Percentiles rank a stretch among this genome's conserved stretches.
phyloP scores from a whole-genome alignment of 2,797 vertebrate genomes.

The Alauda arvensis region DNA sequence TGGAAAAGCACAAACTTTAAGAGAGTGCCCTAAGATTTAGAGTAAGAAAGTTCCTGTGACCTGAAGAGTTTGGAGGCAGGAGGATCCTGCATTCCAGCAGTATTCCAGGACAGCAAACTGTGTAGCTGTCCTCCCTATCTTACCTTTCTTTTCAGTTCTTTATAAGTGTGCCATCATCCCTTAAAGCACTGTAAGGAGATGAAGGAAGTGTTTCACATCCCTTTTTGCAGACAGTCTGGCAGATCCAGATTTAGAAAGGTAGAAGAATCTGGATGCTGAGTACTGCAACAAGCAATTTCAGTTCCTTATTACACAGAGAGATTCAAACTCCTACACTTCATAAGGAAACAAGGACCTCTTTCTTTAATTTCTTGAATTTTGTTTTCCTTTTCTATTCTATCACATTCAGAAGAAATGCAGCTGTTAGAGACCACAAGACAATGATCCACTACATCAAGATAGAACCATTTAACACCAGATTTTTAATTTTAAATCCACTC shows the following conservation, averaged over 20 bases:
- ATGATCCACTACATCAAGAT: not conserved
- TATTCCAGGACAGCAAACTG: not conserved
- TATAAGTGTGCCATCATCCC: not conserved
- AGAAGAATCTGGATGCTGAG: not conserved
- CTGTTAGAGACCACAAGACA: not conserved
- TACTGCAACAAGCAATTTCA: not conserved
- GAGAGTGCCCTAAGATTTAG: not conserved
- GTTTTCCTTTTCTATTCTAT: not conserved
- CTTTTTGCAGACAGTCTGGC: not conserved
- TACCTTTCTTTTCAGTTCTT: not conserved
- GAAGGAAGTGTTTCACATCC: constrained; percentile 2
- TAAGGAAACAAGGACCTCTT: not conserved
- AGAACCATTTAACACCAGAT: not conserved
- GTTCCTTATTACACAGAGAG: not conserved
- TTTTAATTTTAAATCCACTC: not conserved
- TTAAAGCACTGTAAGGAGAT: not conserved
- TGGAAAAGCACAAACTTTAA: not conserved
- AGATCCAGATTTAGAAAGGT: constrained; percentile 9
- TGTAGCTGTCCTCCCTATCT: not conserved
- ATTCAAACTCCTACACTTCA: not conserved
- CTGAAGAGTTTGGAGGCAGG: fast-evolving
- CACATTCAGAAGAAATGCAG: not conserved
- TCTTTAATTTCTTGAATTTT: not conserved
- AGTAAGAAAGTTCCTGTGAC: not conserved
- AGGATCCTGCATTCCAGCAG: not conserved